A percentile compares a stretch with the other conserved stretches of the same genome.
These are phyloP conservation scores for Vandiemenella viatica DNA, from an alignment of 2,888 invertebrate genomes.

Conservation along the genomic window DNA sequence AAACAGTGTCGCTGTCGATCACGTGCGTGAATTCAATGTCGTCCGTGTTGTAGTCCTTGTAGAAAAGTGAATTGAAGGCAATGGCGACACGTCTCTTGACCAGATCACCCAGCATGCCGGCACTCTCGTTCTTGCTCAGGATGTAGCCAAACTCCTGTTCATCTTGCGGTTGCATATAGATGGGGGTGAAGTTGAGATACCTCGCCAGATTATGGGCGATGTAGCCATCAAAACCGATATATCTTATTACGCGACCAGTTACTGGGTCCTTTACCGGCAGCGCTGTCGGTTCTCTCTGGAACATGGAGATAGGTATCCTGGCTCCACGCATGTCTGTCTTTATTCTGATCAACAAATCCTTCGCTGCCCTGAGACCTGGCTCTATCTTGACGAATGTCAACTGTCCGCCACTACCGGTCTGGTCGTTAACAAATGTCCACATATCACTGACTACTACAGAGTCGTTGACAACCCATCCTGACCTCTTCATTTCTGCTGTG, in stretches of 20 bases:
- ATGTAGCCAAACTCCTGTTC: conserved; percentile 21
- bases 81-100: conserved; percentile 25
- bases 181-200: conserved; percentile 15
- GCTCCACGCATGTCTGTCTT: background rate
- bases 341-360: background rate
- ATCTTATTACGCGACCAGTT: background rate
- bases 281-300: background rate
- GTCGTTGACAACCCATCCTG: too few species aligned
- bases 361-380: background rate
- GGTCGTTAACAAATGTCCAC: too few species aligned
- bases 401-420: background rate
- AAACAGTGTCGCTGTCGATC: conserved; percentile 27
- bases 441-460: too few species aligned
- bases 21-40: conserved; percentile 27
- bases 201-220: conserved; percentile 7
- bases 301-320: background rate
- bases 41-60: conserved; percentile 24
- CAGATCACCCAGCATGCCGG: conserved; percentile 25
- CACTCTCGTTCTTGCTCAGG: conserved; percentile 27
- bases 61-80: conserved; percentile 29
- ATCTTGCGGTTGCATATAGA: conserved; percentile 5
- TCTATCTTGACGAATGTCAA: too few species aligned
- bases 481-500: too few species aligned
- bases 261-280: background rate
- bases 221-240: conserved; percentile 8